Conservation (phyloP, 2,113 vertebrate species). For the Cynoglossus semilaevis region DNA sequence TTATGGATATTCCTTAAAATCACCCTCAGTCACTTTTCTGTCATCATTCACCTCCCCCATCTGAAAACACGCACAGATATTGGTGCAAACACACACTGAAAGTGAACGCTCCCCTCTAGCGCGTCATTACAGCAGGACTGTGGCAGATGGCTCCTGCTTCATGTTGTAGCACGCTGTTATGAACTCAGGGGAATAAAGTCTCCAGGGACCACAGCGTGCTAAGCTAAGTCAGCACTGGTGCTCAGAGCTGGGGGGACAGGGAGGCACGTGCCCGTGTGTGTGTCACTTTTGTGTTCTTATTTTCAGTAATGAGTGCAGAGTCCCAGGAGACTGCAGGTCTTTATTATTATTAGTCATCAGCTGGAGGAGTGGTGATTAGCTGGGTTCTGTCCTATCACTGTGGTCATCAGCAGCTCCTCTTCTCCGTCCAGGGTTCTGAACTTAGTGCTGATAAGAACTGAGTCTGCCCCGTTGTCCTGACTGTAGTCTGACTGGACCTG, state of each 20-base stretch:
- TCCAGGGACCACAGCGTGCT: conserved; percentile 25
- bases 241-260: neutral
- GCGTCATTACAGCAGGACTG: conserved; percentile 16
- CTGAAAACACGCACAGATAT: neutral
- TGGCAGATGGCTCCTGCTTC: conserved; percentile 59
- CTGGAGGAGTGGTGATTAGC: conserved; percentile 24
- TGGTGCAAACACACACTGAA: neutral
- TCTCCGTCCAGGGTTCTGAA: neutral
- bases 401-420: neutral
- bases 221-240: conserved; percentile 18
- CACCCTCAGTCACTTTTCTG: neutral
- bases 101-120: neutral
- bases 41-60: neutral
- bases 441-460: neutral
- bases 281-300: conserved; percentile 10
- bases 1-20: neutral
- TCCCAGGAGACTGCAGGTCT: conserved; percentile 47
- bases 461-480: neutral
- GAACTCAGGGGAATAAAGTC: conserved; percentile 60
- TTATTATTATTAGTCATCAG: conserved; percentile 46
- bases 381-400: neutral
- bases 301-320: conserved; percentile 36
- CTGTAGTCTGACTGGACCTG: too few relatives aligned
- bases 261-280: conserved; percentile 5
- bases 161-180: conserved; percentile 57